phyloP scores from a whole-genome alignment of 2,888 invertebrate genomes.

The Endomychus coccineus region DNA sequence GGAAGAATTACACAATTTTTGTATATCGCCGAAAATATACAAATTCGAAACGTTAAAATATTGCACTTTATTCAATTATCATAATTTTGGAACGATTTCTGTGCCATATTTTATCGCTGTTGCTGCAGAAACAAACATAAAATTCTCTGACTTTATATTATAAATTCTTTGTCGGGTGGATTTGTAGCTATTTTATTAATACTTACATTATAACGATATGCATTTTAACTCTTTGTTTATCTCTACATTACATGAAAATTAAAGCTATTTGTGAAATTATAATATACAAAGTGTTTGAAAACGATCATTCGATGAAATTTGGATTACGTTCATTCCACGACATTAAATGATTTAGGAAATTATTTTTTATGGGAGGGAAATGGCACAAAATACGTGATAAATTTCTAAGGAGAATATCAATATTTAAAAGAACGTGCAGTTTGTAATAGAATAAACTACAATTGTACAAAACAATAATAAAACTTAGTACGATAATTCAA shows the following conservation, averaged over 20 bases:
- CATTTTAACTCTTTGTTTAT: constrained; percentile 33
- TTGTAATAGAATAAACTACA: too few relatives aligned
- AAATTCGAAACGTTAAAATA: constrained; percentile 34
- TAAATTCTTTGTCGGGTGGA: constrained; percentile 31
- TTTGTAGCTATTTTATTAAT: constrained; percentile 30
- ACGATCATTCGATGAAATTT: not conserved
- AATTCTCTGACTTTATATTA: constrained; percentile 20
- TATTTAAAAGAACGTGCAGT: too few relatives aligned
- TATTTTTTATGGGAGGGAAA: too few relatives aligned
- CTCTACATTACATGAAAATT: constrained; percentile 33
- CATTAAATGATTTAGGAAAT: too few relatives aligned
- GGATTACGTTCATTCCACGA: too few relatives aligned
- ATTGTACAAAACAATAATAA: too few relatives aligned
- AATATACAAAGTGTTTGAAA: constrained; percentile 4
- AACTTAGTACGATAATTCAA: too few relatives aligned
- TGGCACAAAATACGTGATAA: too few relatives aligned
- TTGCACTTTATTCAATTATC: constrained; percentile 34
- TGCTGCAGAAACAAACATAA: constrained; percentile 22
- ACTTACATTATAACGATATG: constrained; percentile 41
- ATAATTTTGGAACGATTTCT: constrained; percentile 15
- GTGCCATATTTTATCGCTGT: constrained; percentile 30
- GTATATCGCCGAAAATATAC: constrained; percentile 39
- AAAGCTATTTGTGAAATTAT: constrained; percentile 30
- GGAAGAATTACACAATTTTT: constrained; percentile 37
- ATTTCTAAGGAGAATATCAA: too few relatives aligned